These are phyloP conservation scores for Urocolius indicus DNA, from an alignment of 2,113 vertebrate genomes.

Conservation along the genomic window DNA sequence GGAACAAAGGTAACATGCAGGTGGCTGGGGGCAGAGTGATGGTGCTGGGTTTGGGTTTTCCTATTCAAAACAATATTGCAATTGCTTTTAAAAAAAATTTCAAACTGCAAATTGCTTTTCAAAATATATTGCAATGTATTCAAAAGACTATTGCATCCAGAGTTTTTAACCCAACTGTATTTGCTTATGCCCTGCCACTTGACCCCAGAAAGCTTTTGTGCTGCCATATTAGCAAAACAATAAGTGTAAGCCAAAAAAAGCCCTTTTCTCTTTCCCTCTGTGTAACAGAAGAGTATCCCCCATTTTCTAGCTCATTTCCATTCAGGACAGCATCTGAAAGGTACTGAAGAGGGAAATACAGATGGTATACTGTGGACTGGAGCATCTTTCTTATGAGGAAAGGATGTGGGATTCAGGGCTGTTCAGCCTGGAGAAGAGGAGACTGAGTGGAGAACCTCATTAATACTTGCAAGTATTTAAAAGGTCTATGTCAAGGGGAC, in stretches of 20 bases:
- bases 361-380: neutral
- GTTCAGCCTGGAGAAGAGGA: too few species aligned
- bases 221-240: neutral
- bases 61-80: neutral
- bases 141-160: neutral
- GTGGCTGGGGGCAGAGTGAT: neutral
- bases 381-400: too few species aligned
- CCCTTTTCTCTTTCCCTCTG: neutral
- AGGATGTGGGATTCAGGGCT: too few species aligned
- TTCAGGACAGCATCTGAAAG: neutral
- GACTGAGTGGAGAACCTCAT: too few species aligned
- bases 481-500: too few species aligned
- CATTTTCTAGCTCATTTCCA: neutral
- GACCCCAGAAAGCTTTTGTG: neutral
- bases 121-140: neutral
- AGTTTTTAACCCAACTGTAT: neutral
- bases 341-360: neutral
- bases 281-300: neutral
- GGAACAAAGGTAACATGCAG: neutral
- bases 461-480: too few species aligned
- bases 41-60: neutral
- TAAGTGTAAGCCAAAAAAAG: neutral
- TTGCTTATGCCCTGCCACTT: neutral
- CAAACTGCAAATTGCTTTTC: too few species aligned
- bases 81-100: too few species aligned